phyloP scores from a whole-genome alignment of 2,113 vertebrate species.

The Xiphorhynchus elegans region DNA sequence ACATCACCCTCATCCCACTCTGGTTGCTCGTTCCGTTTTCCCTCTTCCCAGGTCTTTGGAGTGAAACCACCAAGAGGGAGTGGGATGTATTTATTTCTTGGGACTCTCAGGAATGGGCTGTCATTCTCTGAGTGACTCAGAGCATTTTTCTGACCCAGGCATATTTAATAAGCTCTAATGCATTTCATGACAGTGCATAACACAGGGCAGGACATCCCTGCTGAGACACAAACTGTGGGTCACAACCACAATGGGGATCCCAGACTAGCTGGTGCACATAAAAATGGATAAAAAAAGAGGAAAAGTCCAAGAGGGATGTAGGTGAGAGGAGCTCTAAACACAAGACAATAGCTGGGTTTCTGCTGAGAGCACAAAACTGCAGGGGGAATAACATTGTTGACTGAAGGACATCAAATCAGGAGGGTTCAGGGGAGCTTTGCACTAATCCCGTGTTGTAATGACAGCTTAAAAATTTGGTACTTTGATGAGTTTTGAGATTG shows the following conservation, averaged over 20 bases:
- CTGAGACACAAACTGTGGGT: background rate
- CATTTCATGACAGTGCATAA: background rate
- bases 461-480: slow-evolving; percentile 81
- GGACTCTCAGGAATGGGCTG: background rate
- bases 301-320: background rate
- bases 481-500: slow-evolving; percentile 92
- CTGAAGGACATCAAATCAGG: slow-evolving; percentile 67
- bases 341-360: slow-evolving; percentile 31
- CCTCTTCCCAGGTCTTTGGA: background rate
- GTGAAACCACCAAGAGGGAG: background rate
- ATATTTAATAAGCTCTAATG: background rate
- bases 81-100: background rate
- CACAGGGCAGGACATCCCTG: background rate
- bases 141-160: background rate
- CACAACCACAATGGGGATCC: background rate
- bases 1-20: background rate
- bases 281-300: background rate
- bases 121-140: slow-evolving; percentile 1
- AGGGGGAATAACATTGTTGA: background rate
- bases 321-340: slow-evolving; percentile 26
- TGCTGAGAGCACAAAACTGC: background rate
- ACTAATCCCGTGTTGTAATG: slow-evolving; percentile 86
- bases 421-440: slow-evolving; percentile 74
- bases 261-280: background rate
- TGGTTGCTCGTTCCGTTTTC: background rate